phyloP scores from a whole-genome alignment of 1,140 invertebrate genomes.

The roundworm (Caenorhabditis elegans) region DNA sequence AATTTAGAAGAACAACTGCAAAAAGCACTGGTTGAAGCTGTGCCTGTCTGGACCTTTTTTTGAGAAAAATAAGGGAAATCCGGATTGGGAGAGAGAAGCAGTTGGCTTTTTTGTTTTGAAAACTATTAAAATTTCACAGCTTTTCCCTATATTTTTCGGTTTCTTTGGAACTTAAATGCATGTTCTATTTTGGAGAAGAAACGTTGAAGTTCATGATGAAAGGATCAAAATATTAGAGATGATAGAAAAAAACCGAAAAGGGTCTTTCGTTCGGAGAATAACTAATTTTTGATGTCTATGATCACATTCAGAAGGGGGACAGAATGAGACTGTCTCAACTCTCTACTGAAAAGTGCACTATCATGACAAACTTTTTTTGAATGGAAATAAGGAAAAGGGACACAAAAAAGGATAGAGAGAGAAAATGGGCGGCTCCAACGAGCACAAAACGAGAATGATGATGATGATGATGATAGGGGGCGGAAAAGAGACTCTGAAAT shows the following conservation, averaged over 20 bases:
- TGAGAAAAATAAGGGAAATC: not conserved
- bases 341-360: not conserved
- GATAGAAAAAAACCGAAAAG: not conserved
- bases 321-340: not conserved
- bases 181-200: not conserved
- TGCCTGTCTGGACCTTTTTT: not conserved
- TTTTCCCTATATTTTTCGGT: not conserved
- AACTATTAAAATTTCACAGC: conserved; percentile 24
- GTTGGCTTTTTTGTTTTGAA: not conserved
- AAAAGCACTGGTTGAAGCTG: not conserved
- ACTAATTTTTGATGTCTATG: conserved; percentile 6
- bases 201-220: not conserved
- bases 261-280: not conserved
- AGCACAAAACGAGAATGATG: conserved; percentile 21
- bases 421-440: not conserved
- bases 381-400: conserved; percentile 1
- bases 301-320: not conserved
- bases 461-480: not conserved
- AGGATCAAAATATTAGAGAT: not conserved
- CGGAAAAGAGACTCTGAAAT: conserved; percentile 31
- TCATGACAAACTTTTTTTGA: not conserved
- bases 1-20: not conserved
- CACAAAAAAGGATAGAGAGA: not conserved
- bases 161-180: not conserved
- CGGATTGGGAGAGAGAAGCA: not conserved